Conservation (phyloP, 1,140 invertebrate species). For the Phocides pigmalion region DNA sequence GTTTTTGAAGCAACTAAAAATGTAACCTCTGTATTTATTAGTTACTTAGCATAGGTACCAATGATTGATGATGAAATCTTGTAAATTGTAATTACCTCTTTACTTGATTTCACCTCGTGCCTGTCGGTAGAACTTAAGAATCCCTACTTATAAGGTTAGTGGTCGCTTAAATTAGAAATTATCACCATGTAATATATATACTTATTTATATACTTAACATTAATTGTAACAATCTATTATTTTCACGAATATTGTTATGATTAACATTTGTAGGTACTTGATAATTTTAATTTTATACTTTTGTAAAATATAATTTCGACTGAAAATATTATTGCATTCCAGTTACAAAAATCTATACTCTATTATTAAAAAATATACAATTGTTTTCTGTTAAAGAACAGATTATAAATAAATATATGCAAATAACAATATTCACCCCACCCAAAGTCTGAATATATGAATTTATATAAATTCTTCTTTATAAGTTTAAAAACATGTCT, state of each 20-base stretch:
- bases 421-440: conserved; percentile 18
- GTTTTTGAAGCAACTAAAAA: conserved; percentile 12
- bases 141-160: conserved; percentile 52
- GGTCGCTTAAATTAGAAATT: conserved; percentile 41
- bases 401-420: not conserved
- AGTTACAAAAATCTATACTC: not conserved
- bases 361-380: not conserved
- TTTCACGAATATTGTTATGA: conserved; percentile 12
- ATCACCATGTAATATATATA: conserved; percentile 4
- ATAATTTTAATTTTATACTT: conserved; percentile 28
- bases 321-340: conserved; percentile 21
- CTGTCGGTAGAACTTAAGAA: conserved; percentile 41
- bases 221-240: not conserved
- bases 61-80: conserved; percentile 39
- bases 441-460: conserved; percentile 31
- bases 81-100: conserved; percentile 53
- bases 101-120: conserved; percentile 67
- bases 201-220: no score
- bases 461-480: conserved; percentile 6
- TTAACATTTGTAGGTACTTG: not conserved
- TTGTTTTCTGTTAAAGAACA: not conserved
- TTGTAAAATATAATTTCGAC: conserved; percentile 38
- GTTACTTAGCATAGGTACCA: conserved; percentile 28
- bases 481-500: conserved; percentile 8
- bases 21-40: conserved; percentile 32